Conservation (phyloP, 2,113 vertebrate species). For the Xerus inauris region DNA sequence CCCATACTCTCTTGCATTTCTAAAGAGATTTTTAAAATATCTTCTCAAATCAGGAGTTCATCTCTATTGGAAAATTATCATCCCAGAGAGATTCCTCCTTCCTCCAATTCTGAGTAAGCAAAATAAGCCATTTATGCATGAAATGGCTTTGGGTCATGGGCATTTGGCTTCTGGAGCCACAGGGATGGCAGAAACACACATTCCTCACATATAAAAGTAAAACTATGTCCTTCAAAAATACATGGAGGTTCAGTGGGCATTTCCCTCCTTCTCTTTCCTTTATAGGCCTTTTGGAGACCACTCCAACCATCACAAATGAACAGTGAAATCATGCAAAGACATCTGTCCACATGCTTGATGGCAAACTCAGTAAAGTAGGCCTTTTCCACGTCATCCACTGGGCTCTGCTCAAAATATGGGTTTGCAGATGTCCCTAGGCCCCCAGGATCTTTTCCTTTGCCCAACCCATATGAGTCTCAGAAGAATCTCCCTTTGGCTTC, state of each 20-base stretch:
- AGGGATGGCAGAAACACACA: slow-evolving; percentile 66
- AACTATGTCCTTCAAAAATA: slow-evolving; percentile 37
- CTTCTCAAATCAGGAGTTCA: slow-evolving; percentile 43
- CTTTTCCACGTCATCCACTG: background rate
- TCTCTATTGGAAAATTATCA: background rate
- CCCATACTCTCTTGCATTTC: background rate
- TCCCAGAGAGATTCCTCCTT: background rate
- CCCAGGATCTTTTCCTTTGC: background rate
- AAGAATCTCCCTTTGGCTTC: background rate
- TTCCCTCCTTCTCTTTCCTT: background rate
- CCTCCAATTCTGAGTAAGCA: slow-evolving; percentile 65
- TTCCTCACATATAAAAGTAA: background rate
- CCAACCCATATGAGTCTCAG: background rate
- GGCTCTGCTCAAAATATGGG: background rate
- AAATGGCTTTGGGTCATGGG: slow-evolving; percentile 68
- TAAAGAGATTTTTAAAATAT: background rate
- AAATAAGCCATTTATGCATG: slow-evolving; percentile 64
- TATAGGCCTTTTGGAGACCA: background rate
- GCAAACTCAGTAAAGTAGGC: background rate
- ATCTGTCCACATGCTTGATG: background rate
- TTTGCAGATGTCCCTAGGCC: background rate
- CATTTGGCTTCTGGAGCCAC: slow-evolving; percentile 60
- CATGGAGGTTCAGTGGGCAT: background rate
- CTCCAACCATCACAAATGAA: background rate
- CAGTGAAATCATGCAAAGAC: background rate